Conservation (phyloP, 2,797 vertebrate genomes). For the Typhlichthys subterraneus region DNA sequence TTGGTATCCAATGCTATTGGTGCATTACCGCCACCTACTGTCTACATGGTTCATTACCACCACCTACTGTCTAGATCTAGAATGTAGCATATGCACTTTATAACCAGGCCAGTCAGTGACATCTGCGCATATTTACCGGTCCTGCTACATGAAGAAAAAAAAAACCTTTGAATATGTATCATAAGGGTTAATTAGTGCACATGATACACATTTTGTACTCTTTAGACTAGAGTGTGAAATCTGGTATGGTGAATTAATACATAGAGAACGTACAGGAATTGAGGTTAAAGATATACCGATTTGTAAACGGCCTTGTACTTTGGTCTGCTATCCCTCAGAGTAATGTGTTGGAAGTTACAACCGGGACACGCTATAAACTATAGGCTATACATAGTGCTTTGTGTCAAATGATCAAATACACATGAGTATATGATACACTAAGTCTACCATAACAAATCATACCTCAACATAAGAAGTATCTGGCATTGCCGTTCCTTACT, state of each 20-base stretch:
- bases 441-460: constrained; percentile 7
- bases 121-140: too few relatives aligned
- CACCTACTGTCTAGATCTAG: too few relatives aligned
- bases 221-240: neutral
- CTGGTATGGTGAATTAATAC: too few relatives aligned
- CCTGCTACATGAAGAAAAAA: too few relatives aligned
- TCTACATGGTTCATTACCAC: too few relatives aligned
- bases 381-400: neutral
- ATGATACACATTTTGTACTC: neutral
- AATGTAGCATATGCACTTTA: too few relatives aligned
- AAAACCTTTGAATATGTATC: too few relatives aligned
- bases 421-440: neutral
- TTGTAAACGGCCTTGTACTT: constrained; percentile 3
- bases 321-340: constrained; percentile 4
- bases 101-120: too few relatives aligned
- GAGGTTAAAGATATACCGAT: constrained; percentile 5
- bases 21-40: too few relatives aligned
- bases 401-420: constrained; percentile 1
- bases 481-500: constrained; percentile 23
- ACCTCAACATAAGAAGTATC: constrained; percentile 17
- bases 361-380: neutral
- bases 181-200: too few relatives aligned
- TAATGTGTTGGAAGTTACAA: constrained; percentile 5
- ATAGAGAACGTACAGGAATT: neutral
- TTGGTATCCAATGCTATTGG: too few relatives aligned